Percentiles rank a stretch among this genome's conserved stretches.
Conservation (phyloP, 2,888 invertebrate species). For the Panopea generosa region DNA sequence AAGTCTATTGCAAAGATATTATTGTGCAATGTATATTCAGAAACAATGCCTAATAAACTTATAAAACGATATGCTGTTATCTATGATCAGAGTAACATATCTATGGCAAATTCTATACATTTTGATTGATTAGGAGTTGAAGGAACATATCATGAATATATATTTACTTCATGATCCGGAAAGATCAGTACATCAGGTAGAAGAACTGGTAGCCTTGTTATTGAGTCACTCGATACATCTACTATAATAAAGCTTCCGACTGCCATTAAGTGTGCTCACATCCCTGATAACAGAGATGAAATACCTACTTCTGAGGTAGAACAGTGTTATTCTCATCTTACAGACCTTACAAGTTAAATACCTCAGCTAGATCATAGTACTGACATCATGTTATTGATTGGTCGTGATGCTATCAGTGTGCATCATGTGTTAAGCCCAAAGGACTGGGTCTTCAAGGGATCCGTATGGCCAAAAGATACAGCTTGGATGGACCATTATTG, state of each 20-base stretch:
- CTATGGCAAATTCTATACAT: slow-evolving; percentile 41
- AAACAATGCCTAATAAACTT: not conserved
- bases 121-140: slow-evolving; percentile 6
- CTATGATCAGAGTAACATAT: slow-evolving; percentile 5
- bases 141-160: slow-evolving; percentile 17
- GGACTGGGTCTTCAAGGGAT: no score
- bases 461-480: slow-evolving; percentile 36
- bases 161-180: slow-evolving; percentile 47
- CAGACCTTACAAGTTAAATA: slow-evolving; percentile 7
- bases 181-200: slow-evolving; percentile 21
- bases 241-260: no score
- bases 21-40: no score
- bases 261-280: no score
- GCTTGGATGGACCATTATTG: slow-evolving; percentile 37
- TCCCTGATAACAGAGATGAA: slow-evolving; percentile 37
- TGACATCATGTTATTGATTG: no score
- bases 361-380: no score
- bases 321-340: slow-evolving; percentile 22
- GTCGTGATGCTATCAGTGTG: slow-evolving; percentile 21
- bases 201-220: slow-evolving; percentile 18
- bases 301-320: slow-evolving; percentile 41
- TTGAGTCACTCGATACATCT: slow-evolving; percentile 29
- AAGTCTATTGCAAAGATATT: slow-evolving; percentile 11
- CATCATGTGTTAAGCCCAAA: no score
- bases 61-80: slow-evolving; percentile 7